Percentiles rank a stretch among this genome's conserved stretches.
These are phyloP conservation scores for Ephialtes manifestator DNA, from an alignment of 2,888 invertebrate species.

Conservation along the genomic window DNA sequence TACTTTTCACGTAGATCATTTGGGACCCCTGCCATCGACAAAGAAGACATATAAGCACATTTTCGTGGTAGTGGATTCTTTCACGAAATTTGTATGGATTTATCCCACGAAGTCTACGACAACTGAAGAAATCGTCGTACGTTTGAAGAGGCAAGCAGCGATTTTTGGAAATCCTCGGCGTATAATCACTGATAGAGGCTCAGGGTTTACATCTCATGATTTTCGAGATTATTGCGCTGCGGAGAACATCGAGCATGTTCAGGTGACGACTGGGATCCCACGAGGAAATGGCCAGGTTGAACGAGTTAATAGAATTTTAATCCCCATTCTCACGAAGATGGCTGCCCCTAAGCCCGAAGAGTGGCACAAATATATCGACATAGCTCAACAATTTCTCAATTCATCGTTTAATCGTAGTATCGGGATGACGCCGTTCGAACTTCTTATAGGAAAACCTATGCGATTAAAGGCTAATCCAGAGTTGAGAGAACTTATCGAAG, in stretches of 20 bases:
- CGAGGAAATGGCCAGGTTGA: slow-evolving; percentile 63
- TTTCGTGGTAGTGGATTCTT: neutral
- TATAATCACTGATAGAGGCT: slow-evolving; percentile 71
- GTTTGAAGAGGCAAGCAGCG: slow-evolving; percentile 44
- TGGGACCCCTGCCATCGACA: neutral
- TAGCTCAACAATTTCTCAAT: slow-evolving; percentile 29
- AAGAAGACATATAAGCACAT: neutral
- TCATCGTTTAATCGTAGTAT: slow-evolving; percentile 40
- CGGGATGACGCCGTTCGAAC: slow-evolving; percentile 53
- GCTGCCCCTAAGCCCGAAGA: no score
- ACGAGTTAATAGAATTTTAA: slow-evolving; percentile 48
- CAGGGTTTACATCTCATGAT: slow-evolving; percentile 69
- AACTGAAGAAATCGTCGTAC: slow-evolving; percentile 66
- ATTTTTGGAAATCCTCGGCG: slow-evolving; percentile 67
- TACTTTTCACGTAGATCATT: neutral
- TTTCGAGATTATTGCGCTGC: slow-evolving; percentile 59
- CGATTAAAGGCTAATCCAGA: neutral
- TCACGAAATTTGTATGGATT: slow-evolving; percentile 47
- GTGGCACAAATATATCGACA: no score
- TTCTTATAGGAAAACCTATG: slow-evolving; percentile 25
- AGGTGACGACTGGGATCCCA: slow-evolving; percentile 78
- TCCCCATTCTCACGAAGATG: slow-evolving; percentile 36
- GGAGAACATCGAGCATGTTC: slow-evolving; percentile 61
- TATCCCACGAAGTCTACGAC: slow-evolving; percentile 77
- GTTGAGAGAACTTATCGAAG: no score